Percentiles rank a stretch among this genome's conserved stretches.
Conservation (phyloP, 2,797 vertebrate species). For the Melopsittacus undulatus region DNA sequence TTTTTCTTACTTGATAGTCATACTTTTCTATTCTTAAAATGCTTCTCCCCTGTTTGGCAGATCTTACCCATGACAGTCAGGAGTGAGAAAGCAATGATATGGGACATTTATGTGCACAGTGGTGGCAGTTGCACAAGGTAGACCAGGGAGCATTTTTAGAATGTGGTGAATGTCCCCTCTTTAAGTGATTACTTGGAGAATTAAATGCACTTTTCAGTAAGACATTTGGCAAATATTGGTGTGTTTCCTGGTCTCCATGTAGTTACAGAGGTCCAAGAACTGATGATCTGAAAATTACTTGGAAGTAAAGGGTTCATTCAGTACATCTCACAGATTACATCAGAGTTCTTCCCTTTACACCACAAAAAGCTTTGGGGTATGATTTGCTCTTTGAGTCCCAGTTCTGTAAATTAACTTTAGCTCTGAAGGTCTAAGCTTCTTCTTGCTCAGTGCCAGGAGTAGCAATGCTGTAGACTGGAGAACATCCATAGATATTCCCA, state of each 20-base stretch:
- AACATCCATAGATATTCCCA: background rate
- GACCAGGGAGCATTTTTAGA: background rate
- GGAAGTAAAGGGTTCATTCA: background rate
- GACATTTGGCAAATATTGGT: background rate
- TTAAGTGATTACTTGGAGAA: background rate
- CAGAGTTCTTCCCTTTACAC: background rate
- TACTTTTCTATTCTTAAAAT: slow-evolving; percentile 9
- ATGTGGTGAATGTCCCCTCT: background rate
- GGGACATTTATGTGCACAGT: background rate
- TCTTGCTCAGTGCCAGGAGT: background rate
- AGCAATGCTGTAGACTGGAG: background rate
- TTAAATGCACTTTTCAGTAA: background rate
- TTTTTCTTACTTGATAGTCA: slow-evolving; percentile 31
- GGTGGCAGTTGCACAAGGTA: background rate
- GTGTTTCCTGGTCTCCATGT: background rate
- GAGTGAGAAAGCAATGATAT: background rate
- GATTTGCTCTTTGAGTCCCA: background rate
- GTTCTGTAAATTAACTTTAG: background rate
- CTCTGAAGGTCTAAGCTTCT: background rate
- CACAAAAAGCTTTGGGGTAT: background rate
- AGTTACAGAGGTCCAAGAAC: background rate
- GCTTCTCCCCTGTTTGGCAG: background rate
- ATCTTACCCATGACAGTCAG: background rate
- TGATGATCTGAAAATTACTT: background rate
- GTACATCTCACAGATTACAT: background rate